Base-by-base conservation (phyloP, 1,140 invertebrate species). In the Meloidogyne hapla region DNA sequence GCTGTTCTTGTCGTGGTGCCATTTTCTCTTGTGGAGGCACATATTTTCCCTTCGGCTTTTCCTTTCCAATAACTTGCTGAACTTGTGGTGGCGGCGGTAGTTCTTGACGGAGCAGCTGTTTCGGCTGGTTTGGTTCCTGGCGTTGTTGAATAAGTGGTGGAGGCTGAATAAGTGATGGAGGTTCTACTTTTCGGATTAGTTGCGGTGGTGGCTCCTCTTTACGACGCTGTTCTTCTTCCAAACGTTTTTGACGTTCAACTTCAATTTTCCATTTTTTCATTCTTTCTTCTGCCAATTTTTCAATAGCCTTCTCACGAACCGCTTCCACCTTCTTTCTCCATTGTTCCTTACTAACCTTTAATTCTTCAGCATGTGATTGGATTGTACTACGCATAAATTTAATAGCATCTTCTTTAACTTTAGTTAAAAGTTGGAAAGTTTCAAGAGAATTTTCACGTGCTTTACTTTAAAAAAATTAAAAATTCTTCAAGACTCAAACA, bases 371-470 rank as follows among this genome's bases (percentile, higher is more conserved):
- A 65, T 85, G 74, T 15, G 42, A 56, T 12, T 70, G 63, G 21
- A 86, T 81, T 2, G 83, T 74, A 18, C 45, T 6, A 26, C 79
- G 74, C n/a, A 86, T 70, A 70, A 85, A 86, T 12, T 77, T 74
- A 9, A 74, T 48, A 28, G 84, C 80, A 48, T 85, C 80, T 8
- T 75, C 74, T 13, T 78, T 72, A 6, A 82, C 81, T 25, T 62
- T 74, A 62, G 78, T 48, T 67, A 86, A 71, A 64, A 68, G 76
- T 23, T 76, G 73, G 74, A 68, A 87, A 5, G 81, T 76, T 25
- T 78, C 73, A 26, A 87, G 71, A 1, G 79, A 80, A 6, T 66
- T 26, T 18, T 80, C 75, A 28, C 79, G 80, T 33, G 86, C 81
- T 23, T 75, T 73, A 15, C 85, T 85, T 48, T 74, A 85, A 81